These are phyloP conservation scores for Eupithecia abbreviata DNA, from an alignment of 2,888 invertebrate genomes.

Conservation along the genomic window DNA sequence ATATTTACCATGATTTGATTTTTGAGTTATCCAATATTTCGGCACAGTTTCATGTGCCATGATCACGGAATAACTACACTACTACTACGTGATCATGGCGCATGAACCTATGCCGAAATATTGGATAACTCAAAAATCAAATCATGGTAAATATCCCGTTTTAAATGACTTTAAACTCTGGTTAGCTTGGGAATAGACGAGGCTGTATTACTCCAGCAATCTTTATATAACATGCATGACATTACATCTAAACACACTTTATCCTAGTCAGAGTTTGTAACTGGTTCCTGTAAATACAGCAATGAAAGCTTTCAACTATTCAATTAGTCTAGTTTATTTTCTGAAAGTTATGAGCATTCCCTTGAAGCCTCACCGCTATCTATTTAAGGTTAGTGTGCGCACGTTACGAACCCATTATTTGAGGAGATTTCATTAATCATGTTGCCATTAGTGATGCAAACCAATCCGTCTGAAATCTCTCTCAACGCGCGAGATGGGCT, in stretches of 20 bases:
- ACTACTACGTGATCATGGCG: too few species aligned
- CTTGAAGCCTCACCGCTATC: not conserved
- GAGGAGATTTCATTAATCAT: slow-evolving; percentile 28
- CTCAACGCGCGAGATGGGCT: not conserved
- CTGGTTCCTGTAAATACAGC: not conserved
- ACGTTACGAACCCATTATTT: not conserved
- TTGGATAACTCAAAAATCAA: too few species aligned
- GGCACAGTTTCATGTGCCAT: too few species aligned
- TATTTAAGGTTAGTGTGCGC: not conserved
- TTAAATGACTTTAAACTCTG: too few species aligned
- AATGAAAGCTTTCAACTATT: not conserved
- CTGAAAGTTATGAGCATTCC: not conserved
- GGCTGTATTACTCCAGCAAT: not conserved
- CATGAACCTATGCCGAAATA: too few species aligned
- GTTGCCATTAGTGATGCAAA: slow-evolving; percentile 33
- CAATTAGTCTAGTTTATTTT: not conserved
- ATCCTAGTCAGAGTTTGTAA: not conserved
- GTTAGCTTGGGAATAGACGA: not conserved
- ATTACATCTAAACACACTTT: not conserved
- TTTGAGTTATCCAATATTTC: too few species aligned
- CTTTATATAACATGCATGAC: not conserved
- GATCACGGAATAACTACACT: too few species aligned
- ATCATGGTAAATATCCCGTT: too few species aligned
- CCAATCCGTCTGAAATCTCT: slow-evolving; percentile 12
- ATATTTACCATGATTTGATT: too few species aligned